Conservation (phyloP, 2,113 vertebrate genomes). For the Siphamia tubifer region DNA sequence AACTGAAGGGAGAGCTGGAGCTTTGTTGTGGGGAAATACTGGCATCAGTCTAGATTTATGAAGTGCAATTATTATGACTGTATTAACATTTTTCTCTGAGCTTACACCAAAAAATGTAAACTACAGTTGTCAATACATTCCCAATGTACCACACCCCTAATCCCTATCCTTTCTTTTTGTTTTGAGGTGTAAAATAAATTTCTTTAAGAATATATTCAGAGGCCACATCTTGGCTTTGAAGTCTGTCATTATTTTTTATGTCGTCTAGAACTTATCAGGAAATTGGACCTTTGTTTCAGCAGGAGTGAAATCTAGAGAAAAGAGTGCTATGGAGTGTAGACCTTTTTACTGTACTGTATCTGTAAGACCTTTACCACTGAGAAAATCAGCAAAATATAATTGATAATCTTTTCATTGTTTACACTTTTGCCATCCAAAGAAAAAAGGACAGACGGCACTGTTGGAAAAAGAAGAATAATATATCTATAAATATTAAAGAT, state of each 20-base stretch:
- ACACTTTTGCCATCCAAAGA: constrained; percentile 28
- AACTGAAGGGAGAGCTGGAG: constrained; percentile 62
- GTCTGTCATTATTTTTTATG: constrained; percentile 72
- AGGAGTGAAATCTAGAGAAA: constrained; percentile 11
- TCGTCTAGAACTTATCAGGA: constrained; percentile 28
- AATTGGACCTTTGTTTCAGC: constrained; percentile 19
- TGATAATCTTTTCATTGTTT: constrained; percentile 39
- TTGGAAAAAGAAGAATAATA: not conserved
- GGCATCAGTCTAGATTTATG: constrained; percentile 82
- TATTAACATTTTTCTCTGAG: constrained; percentile 84
- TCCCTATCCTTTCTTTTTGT: constrained; percentile 65
- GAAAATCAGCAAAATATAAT: not conserved
- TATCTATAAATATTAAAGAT: not conserved
- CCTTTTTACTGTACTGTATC: not conserved
- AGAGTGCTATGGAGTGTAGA: constrained; percentile 1
- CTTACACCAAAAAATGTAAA: constrained; percentile 84
- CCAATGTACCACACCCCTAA: constrained; percentile 79
- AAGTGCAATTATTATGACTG: constrained; percentile 87
- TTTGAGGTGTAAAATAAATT: constrained; percentile 85
- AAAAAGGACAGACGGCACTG: not conserved
- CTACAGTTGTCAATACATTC: constrained; percentile 84
- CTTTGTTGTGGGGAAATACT: constrained; percentile 77
- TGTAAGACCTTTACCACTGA: not conserved
- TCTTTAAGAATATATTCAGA: constrained; percentile 81
- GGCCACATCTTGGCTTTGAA: constrained; percentile 66